Evolutionary conservation across 2,888 invertebrate species (phyloP), one percentile per base, ranked within the genome.

Genomic region (Prosopocoilus inquinatus): DNA sequence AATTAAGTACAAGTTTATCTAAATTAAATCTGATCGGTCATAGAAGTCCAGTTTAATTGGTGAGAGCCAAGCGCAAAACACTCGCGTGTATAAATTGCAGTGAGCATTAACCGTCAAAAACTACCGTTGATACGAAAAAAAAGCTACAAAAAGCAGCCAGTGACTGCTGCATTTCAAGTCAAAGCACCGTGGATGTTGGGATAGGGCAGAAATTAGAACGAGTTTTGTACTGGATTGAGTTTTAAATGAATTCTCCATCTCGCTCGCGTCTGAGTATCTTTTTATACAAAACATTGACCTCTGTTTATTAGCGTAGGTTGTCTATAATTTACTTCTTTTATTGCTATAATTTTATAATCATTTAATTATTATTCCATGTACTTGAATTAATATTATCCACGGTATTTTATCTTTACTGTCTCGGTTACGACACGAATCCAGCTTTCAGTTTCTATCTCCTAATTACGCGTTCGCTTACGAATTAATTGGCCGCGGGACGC

Each of bases 121-220:
- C 57, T 50, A 58, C 58, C 62, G 60, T 64, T 62, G 61, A 60
- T 38, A 47, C 32, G 5, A 41, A 48, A 49, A 50, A 50, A 50
- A 46, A 46, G 16, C 50, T 12, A 38, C 11, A 44, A 34, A 50
- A 50, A 45, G 50, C 50, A 48, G 46, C 41, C 46, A 36, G 50
- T 50, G 44, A 49, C 33, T 51, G 49, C 36, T 20, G 36, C 41
- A 44, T 55, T 58, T 55, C 52, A 55, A 52, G 45, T 52, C 48
- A 32, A 48, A 58, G 51, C 43, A 48, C 55, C 32, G 43, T 46
- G 54, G 47, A 60, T 60, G 61, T 67, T 67, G 67, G 65, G 66
- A 64, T 67, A 67, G 67, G 66, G 61, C 65, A 64, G 64, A 64
- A 66, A 66, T 66, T 65, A 64, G 65, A 67, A 67, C 67, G 60